Conservation (phyloP, 2,888 invertebrate species). For the Trilocha varians region DNA sequence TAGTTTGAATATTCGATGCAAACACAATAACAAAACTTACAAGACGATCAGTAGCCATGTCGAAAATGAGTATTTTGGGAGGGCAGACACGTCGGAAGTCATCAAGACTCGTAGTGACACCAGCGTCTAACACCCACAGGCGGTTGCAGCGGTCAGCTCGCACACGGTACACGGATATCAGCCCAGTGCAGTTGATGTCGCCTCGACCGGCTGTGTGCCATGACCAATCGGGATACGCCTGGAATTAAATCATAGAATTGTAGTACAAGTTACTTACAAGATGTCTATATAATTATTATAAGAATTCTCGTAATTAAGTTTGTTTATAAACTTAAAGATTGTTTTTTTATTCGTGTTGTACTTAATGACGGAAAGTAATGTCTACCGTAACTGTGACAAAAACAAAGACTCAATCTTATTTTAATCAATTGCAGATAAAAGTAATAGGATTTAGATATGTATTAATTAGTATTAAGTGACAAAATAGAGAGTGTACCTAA, state of each 20-base stretch:
- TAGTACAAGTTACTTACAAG: neutral
- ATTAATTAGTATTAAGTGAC: too few species aligned
- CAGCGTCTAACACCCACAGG: slow-evolving; percentile 87
- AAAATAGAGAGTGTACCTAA: too few species aligned
- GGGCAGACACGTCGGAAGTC: slow-evolving; percentile 79
- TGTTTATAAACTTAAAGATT: too few species aligned
- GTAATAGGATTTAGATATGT: too few species aligned
- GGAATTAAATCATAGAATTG: slow-evolving; percentile 11
- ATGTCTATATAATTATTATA: neutral
- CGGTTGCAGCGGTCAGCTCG: slow-evolving; percentile 86
- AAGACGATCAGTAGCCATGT: slow-evolving; percentile 80
- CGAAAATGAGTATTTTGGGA: slow-evolving; percentile 86
- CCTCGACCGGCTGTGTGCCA: slow-evolving; percentile 81
- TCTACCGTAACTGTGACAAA: neutral
- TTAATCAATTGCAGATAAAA: too few species aligned
- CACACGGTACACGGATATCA: slow-evolving; percentile 85
- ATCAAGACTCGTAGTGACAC: slow-evolving; percentile 79
- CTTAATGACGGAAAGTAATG: neutral
- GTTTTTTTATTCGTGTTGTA: neutral
- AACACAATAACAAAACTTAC: slow-evolving; percentile 60
- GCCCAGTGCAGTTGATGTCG: slow-evolving; percentile 81
- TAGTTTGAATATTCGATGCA: too few species aligned
- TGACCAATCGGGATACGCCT: slow-evolving; percentile 84
- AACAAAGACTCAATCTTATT: too few species aligned
- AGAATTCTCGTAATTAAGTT: neutral